These are phyloP conservation scores for Tychaedon coryphoeus DNA, from an alignment of 2,113 vertebrate species.

Conservation along the genomic window DNA sequence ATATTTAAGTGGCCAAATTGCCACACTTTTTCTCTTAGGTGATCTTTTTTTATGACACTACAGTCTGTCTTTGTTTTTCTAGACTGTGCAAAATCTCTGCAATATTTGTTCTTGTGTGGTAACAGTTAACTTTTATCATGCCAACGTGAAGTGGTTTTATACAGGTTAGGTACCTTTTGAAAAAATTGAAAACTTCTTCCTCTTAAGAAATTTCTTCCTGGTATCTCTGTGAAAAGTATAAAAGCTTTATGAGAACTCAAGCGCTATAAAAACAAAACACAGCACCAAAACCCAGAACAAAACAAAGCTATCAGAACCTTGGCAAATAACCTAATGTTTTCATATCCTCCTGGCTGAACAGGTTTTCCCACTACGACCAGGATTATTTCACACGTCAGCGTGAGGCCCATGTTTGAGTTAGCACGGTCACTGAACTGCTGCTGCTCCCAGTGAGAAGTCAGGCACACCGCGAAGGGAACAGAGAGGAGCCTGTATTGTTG, in stretches of 20 bases:
- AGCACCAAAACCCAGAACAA: neutral
- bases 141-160: neutral
- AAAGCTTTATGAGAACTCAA: neutral
- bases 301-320: neutral
- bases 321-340: neutral
- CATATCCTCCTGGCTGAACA: slow-evolving; percentile 12
- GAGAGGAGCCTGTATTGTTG: neutral
- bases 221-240: neutral
- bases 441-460: neutral
- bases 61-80: neutral
- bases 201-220: neutral
- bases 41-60: neutral
- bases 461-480: neutral
- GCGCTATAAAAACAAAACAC: neutral
- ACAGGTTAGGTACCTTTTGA: neutral
- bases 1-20: neutral
- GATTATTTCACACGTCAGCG: neutral
- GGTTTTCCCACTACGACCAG: neutral
- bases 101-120: neutral
- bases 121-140: neutral
- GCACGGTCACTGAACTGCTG: neutral
- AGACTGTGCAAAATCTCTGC: neutral
- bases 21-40: neutral
- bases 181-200: neutral
- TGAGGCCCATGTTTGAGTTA: neutral